These are phyloP conservation scores for Mus pahari DNA, from an alignment of 2,113 vertebrate species.

Conservation along the genomic window DNA sequence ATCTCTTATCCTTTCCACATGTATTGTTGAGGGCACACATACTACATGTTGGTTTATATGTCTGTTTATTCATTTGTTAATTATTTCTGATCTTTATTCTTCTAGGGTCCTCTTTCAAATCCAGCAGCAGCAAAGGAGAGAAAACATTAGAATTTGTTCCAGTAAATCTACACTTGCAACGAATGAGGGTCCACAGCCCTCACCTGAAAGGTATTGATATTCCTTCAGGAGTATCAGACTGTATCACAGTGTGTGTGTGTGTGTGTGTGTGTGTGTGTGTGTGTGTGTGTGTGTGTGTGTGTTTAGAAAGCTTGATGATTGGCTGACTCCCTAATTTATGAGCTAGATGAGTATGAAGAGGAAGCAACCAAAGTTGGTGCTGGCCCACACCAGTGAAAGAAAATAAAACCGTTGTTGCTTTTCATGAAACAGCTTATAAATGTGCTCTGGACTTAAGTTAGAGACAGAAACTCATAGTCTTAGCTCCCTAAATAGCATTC, in stretches of 20 bases:
- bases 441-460: neutral
- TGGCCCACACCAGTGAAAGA: neutral
- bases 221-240: neutral
- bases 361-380: neutral
- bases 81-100: slow-evolving; percentile 75
- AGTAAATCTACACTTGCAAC: slow-evolving; percentile 96
- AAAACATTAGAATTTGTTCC: slow-evolving; percentile 98
- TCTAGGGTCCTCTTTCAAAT: slow-evolving; percentile 96
- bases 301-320: neutral
- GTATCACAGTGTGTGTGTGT: neutral
- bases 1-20: neutral
- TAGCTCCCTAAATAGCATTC: neutral
- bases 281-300: neutral
- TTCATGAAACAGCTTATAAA: neutral
- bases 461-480: neutral
- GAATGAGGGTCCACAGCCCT: slow-evolving; percentile 96
- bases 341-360: neutral
- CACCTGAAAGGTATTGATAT: slow-evolving; percentile 91
- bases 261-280: no score
- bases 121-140: slow-evolving; percentile 98
- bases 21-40: neutral
- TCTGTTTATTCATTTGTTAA: slow-evolving; percentile 43
- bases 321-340: neutral
- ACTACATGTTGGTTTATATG: no score
- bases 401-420: neutral